Percentiles rank a stretch among this genome's conserved stretches.
phyloP scores from a whole-genome alignment of 1,140 invertebrate species.

The Cherax quadricarinatus region DNA sequence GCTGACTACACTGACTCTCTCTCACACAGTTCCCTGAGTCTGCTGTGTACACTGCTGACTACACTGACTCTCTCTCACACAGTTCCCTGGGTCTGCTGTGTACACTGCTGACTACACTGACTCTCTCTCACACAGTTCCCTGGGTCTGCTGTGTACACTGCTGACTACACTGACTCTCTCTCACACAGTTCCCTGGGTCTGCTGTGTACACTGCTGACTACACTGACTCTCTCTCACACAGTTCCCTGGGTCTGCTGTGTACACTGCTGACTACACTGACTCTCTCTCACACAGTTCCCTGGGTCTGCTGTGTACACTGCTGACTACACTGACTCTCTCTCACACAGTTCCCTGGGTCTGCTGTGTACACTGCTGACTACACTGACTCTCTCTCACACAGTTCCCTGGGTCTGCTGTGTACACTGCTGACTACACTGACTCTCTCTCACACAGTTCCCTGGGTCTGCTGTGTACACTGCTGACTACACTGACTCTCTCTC shows the following conservation, averaged over 20 bases:
- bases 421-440: conserved; percentile 81
- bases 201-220: too few relatives aligned
- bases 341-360: conserved; percentile 81
- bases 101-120: conserved; percentile 82
- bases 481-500: conserved; percentile 77
- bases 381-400: conserved; percentile 77
- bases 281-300: conserved; percentile 77
- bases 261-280: neutral
- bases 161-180: too few relatives aligned
- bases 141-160: too few relatives aligned
- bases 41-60: conserved; percentile 83
- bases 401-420: conserved; percentile 75
- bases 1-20: neutral
- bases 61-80: conserved; percentile 81
- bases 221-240: too few relatives aligned
- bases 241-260: too few relatives aligned
- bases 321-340: neutral
- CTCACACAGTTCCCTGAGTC: conserved; percentile 80
- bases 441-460: conserved; percentile 77
- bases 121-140: conserved; percentile 79
- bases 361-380: conserved; percentile 82
- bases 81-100: conserved; percentile 63
- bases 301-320: conserved; percentile 79
- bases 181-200: too few relatives aligned
- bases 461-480: too few relatives aligned